These are phyloP conservation scores for Burhinus oedicnemus DNA, from an alignment of 2,113 vertebrate species.

Conservation along the genomic window DNA sequence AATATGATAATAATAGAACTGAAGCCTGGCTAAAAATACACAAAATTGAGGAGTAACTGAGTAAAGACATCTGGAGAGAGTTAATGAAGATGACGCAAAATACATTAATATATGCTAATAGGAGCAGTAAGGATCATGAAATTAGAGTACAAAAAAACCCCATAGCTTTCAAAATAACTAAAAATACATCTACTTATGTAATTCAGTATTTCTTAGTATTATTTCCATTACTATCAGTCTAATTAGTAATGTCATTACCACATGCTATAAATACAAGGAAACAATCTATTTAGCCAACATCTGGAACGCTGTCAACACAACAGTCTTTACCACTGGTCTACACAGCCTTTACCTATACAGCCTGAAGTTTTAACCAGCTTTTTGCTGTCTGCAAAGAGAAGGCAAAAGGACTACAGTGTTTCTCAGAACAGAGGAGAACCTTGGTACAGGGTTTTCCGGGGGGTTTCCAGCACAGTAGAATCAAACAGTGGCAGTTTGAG, in stretches of 20 bases:
- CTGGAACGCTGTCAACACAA: neutral
- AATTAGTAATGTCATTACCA: neutral
- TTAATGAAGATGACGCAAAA: neutral
- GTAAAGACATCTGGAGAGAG: neutral
- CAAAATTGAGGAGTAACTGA: neutral
- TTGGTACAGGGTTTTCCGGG: neutral
- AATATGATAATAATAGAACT: neutral
- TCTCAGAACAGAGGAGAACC: neutral
- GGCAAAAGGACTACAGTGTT: neutral
- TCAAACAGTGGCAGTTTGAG: neutral
- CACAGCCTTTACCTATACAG: neutral
- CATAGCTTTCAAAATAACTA: neutral
- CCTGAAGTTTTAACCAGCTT: neutral
- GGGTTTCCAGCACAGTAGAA: neutral
- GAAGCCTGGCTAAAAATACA: neutral
- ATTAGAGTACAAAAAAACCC: neutral
- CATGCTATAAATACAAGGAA: neutral
- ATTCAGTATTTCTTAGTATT: neutral
- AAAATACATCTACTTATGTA: neutral
- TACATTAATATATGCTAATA: neutral
- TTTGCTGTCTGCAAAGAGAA: neutral
- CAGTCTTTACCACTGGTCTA: neutral
- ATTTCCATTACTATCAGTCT: neutral
- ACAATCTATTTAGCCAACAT: neutral
- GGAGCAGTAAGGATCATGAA: neutral